phyloP scores from a whole-genome alignment of 2,888 invertebrate species.

The Lochmaea crataegi region DNA sequence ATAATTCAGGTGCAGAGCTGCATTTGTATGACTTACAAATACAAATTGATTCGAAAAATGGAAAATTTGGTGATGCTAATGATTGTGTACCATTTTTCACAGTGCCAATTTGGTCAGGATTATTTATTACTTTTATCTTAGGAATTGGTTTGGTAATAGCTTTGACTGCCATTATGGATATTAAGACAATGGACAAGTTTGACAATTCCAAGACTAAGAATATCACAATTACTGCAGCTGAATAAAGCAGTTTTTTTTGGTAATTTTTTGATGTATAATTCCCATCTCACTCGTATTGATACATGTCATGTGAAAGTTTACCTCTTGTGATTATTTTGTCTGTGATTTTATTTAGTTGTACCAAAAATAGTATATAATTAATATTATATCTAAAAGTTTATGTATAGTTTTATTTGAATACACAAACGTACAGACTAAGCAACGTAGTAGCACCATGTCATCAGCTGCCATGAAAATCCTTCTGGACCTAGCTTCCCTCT shows the following conservation, averaged over 20 bases:
- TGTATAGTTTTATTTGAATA: background rate
- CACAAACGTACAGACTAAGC: background rate
- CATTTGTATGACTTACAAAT: constrained; percentile 62
- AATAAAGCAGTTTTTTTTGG: constrained; percentile 46
- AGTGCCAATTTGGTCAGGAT: constrained; percentile 78
- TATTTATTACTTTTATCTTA: constrained; percentile 74
- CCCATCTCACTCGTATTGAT: constrained; percentile 16
- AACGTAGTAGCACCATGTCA: too few relatives aligned
- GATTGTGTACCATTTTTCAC: constrained; percentile 83
- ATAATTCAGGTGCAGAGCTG: constrained; percentile 57
- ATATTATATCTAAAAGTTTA: constrained; percentile 3
- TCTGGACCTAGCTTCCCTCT: too few relatives aligned
- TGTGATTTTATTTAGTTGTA: constrained; percentile 37
- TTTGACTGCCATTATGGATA: constrained; percentile 75
- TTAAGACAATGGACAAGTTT: constrained; percentile 85
- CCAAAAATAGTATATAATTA: background rate
- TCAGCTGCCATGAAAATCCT: too few relatives aligned
- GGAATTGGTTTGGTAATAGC: constrained; percentile 75
- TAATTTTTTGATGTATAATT: constrained; percentile 15
- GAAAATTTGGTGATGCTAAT: constrained; percentile 70
- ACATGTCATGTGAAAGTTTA: constrained; percentile 29
- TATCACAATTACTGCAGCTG: constrained; percentile 69
- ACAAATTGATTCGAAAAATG: constrained; percentile 62
- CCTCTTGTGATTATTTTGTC: constrained; percentile 39
- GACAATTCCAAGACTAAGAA: constrained; percentile 86